A percentile compares a stretch with the other conserved stretches of the same genome.
Conservation (phyloP, 2,888 invertebrate genomes). For the Heliconius sara region DNA sequence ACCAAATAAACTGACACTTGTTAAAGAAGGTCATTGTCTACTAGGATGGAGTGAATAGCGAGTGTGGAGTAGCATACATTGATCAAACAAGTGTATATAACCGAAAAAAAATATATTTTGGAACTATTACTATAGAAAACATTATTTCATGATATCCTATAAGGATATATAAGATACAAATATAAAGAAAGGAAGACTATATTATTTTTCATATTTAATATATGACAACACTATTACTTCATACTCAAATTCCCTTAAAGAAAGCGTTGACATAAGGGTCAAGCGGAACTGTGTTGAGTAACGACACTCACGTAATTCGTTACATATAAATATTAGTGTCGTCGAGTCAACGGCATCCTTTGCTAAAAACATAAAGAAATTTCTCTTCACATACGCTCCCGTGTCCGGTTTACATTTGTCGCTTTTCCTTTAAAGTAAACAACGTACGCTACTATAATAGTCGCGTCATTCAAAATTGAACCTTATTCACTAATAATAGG, state of each 20-base stretch:
- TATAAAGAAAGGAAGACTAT: background rate
- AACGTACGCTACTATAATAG: conserved; percentile 52
- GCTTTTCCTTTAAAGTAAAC: conserved; percentile 75
- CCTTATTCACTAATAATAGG: conserved; percentile 55
- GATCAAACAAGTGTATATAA: too few relatives aligned
- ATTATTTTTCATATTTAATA: background rate
- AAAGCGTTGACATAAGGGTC: conserved; percentile 32
- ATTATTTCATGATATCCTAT: background rate
- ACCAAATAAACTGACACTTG: too few relatives aligned
- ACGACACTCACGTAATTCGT: conserved; percentile 48
- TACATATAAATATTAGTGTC: conserved; percentile 67
- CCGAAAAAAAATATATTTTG: too few relatives aligned
- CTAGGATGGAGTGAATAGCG: too few relatives aligned
- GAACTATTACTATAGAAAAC: background rate
- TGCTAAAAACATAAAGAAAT: conserved; percentile 71
- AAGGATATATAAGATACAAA: background rate
- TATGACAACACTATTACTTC: conserved; percentile 3
- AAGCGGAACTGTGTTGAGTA: conserved; percentile 31
- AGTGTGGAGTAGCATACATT: too few relatives aligned
- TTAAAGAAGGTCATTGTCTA: too few relatives aligned
- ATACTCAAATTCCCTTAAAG: conserved; percentile 31
- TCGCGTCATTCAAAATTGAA: conserved; percentile 49
- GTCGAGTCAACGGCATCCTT: conserved; percentile 70
- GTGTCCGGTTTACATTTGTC: conserved; percentile 76
- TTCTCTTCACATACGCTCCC: conserved; percentile 75